These are phyloP conservation scores for Aphelenchoides avenae DNA, from an alignment of 1,140 invertebrate species.

Conservation along the genomic window DNA sequence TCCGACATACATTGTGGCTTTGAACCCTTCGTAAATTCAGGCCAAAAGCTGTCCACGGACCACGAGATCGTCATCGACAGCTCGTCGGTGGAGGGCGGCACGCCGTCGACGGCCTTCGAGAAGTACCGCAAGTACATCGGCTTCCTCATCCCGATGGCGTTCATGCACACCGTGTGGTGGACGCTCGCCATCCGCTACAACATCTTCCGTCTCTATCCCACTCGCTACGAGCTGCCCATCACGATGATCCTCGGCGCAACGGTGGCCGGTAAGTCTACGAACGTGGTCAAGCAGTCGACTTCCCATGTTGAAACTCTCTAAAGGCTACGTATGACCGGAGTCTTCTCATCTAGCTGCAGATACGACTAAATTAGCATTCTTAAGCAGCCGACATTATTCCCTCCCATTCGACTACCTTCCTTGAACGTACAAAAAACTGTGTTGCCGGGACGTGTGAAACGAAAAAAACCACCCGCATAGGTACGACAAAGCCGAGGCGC, in stretches of 20 bases:
- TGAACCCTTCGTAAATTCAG: constrained; percentile 15
- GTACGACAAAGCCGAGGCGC: too few species aligned
- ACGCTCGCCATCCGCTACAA: constrained; percentile 46
- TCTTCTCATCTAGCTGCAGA: too few species aligned
- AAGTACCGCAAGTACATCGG: constrained; percentile 37
- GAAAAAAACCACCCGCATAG: too few species aligned
- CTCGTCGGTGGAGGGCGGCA: neutral
- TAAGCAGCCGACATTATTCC: too few species aligned
- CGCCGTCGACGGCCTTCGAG: neutral
- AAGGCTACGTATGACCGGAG: too few species aligned
- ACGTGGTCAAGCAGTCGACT: constrained; percentile 4
- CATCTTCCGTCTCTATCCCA: constrained; percentile 39
- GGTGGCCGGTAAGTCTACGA: constrained; percentile 33
- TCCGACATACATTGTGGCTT: constrained; percentile 17
- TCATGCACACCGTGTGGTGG: constrained; percentile 43
- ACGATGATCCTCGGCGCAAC: constrained; percentile 48
- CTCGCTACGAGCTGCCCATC: constrained; percentile 40
- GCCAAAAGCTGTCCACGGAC: constrained; percentile 31
- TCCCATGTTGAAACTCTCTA: too few species aligned
- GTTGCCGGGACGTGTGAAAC: too few species aligned
- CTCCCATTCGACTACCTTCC: too few species aligned
- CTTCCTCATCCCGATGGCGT: constrained; percentile 35
- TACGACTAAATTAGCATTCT: too few species aligned
- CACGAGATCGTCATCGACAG: neutral
- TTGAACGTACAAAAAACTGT: too few species aligned